phyloP scores from a whole-genome alignment of 2,113 vertebrate genomes.

The Rynchops niger region DNA sequence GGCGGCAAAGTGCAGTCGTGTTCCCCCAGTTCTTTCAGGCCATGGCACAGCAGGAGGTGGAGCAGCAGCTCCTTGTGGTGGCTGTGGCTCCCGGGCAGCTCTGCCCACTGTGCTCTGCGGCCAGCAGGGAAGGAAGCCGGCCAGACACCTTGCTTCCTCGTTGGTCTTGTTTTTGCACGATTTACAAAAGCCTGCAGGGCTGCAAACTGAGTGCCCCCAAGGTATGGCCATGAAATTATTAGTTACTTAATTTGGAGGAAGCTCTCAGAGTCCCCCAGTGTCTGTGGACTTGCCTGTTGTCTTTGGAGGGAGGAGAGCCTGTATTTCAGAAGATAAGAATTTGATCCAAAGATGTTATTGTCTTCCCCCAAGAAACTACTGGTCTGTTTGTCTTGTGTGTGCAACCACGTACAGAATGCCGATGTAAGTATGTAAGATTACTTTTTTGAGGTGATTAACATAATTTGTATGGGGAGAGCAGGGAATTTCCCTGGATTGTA shows the following conservation, averaged over 20 bases:
- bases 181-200: not conserved
- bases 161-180: not conserved
- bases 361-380: not conserved
- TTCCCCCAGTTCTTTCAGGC: not conserved
- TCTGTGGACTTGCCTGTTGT: rapidly evolving
- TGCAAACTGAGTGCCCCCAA: not conserved
- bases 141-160: not conserved
- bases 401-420: not conserved
- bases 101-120: not conserved
- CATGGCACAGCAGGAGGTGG: not conserved
- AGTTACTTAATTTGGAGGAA: not conserved
- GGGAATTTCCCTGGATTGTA: slow-evolving; percentile 34
- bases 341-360: not conserved
- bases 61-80: not conserved
- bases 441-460: not conserved
- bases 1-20: not conserved
- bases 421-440: not conserved
- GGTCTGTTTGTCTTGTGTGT: not conserved
- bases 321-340: not conserved
- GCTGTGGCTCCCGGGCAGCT: not conserved
- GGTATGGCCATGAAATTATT: not conserved
- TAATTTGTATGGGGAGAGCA: not conserved
- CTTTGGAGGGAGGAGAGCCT: not conserved
- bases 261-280: not conserved
- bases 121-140: not conserved